Evolutionary conservation across 2,888 invertebrate species (phyloP).

Genomic region (Ischnus inquisitorius): DNA sequence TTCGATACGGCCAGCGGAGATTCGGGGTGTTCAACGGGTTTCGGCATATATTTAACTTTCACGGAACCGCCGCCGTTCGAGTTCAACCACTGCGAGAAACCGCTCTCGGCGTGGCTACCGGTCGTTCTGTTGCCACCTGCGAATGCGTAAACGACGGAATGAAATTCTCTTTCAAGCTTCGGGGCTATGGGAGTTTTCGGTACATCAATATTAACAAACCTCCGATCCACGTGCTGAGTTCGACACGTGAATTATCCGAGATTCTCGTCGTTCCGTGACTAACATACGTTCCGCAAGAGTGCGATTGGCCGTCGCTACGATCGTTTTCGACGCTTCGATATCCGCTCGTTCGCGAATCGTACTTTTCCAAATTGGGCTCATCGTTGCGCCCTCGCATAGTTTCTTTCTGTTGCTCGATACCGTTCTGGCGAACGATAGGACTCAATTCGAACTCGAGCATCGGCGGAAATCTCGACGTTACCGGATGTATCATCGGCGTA

Average conservation of each 20-base stretch:
- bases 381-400: slow-evolving; percentile 86
- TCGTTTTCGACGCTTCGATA: slow-evolving; percentile 78
- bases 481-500: slow-evolving; percentile 82
- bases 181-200: not conserved
- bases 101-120: slow-evolving; percentile 78
- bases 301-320: slow-evolving; percentile 83
- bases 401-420: slow-evolving; percentile 66
- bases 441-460: slow-evolving; percentile 82
- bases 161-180: no score
- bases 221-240: slow-evolving; percentile 90
- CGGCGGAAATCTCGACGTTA: slow-evolving; percentile 79
- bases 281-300: slow-evolving; percentile 74
- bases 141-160: not conserved
- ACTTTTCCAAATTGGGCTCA: slow-evolving; percentile 85
- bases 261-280: slow-evolving; percentile 86
- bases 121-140: slow-evolving; percentile 78
- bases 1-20: slow-evolving; percentile 72
- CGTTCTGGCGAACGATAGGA: slow-evolving; percentile 81
- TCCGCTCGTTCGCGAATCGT: slow-evolving; percentile 83
- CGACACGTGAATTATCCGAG: slow-evolving; percentile 87
- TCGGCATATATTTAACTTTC: slow-evolving; percentile 70
- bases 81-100: slow-evolving; percentile 83
- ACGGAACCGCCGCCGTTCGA: slow-evolving; percentile 70
- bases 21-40: slow-evolving; percentile 63
- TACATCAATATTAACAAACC: slow-evolving; percentile 84